A percentile compares a stretch with the other conserved stretches of the same genome.
These are phyloP conservation scores for Aldrovandia affinis DNA, from an alignment of 2,797 vertebrate genomes.

Conservation along the genomic window DNA sequence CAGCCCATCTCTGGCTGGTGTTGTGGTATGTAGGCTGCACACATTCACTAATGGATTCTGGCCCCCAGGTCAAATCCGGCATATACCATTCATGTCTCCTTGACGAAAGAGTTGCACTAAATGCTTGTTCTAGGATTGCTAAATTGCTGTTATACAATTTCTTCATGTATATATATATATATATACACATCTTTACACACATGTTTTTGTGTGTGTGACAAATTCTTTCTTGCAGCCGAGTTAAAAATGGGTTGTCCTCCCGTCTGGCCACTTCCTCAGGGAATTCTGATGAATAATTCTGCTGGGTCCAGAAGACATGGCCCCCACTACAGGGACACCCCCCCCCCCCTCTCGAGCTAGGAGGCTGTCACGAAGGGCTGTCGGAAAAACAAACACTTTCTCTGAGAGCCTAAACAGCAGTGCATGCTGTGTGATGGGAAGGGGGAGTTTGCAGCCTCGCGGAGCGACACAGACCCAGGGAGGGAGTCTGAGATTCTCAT, in stretches of 20 bases:
- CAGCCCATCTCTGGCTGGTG: slow-evolving; percentile 14
- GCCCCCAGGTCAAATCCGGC: slow-evolving; percentile 7
- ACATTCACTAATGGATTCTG: neutral
- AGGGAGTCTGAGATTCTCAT: neutral
- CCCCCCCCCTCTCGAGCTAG: neutral
- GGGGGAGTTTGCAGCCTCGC: neutral
- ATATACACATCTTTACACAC: too few relatives aligned
- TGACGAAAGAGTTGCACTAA: slow-evolving; percentile 9
- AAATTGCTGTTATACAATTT: too few relatives aligned
- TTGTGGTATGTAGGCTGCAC: slow-evolving; percentile 13
- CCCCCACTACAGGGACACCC: too few relatives aligned
- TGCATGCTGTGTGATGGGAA: neutral
- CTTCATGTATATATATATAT: too few relatives aligned
- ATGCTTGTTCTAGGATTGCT: neutral
- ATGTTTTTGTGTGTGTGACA: neutral
- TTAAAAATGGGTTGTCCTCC: neutral
- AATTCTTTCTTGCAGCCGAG: neutral
- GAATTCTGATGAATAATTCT: neutral
- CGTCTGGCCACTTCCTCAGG: neutral
- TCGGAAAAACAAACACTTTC: neutral
- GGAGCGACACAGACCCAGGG: neutral
- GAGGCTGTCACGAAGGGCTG: neutral
- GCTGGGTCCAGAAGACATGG: neutral
- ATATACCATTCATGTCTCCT: neutral
- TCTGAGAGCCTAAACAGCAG: neutral